These are phyloP conservation scores for Protonemura montana DNA, from an alignment of 2,888 invertebrate genomes.

Conservation along the genomic window DNA sequence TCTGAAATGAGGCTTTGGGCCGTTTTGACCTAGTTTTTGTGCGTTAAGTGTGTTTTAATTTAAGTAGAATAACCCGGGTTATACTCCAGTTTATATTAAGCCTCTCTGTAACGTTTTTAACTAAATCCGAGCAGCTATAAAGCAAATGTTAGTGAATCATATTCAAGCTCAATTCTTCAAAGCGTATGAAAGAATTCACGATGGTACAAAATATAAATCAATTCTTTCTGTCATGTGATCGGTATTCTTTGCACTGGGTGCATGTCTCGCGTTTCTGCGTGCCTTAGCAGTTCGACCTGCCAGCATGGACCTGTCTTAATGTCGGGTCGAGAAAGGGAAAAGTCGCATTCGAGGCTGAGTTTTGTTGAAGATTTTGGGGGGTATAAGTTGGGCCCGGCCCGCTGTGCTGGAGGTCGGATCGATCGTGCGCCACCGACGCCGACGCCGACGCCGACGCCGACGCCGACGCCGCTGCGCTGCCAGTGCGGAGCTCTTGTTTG, in stretches of 20 bases:
- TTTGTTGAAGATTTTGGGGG: conserved; percentile 12
- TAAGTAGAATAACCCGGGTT: background rate
- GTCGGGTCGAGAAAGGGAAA: background rate
- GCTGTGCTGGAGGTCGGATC: background rate
- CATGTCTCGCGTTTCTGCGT: background rate
- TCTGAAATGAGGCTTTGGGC: too few relatives aligned
- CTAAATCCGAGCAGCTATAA: too few relatives aligned
- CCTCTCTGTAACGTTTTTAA: too few relatives aligned
- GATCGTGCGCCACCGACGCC: background rate
- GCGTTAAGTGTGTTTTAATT: background rate
- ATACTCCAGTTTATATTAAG: background rate
- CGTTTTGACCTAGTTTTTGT: background rate
- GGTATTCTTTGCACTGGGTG: background rate
- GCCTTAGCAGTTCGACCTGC: too few relatives aligned
- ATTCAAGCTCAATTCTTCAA: too few relatives aligned
- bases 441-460: background rate
- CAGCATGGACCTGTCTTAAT: background rate
- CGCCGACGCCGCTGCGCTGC: background rate
- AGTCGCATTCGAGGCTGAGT: background rate
- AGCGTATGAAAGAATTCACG: too few relatives aligned
- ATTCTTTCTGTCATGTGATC: too few relatives aligned
- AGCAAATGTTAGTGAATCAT: too few relatives aligned
- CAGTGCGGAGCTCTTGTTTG: background rate
- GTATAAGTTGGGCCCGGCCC: background rate
- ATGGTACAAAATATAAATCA: too few relatives aligned